Conservation (phyloP, 2,888 invertebrate genomes). For the Chelonus formosanus region DNA sequence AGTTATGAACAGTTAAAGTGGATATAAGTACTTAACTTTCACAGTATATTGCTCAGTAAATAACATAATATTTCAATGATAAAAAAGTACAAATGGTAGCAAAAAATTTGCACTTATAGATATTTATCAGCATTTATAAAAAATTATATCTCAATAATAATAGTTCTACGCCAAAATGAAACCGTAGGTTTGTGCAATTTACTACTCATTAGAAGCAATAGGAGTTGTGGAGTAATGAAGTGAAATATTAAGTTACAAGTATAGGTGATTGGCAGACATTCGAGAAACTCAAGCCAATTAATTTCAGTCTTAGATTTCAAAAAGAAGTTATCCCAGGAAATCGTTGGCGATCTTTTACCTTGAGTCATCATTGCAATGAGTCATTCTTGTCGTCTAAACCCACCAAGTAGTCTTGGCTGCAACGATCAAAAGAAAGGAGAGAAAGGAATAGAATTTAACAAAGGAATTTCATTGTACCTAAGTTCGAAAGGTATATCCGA, state of each 20-base stretch:
- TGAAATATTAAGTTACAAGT: not conserved
- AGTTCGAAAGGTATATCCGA: constrained; percentile 32
- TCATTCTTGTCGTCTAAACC: constrained; percentile 47
- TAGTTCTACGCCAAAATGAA: too few relatives aligned
- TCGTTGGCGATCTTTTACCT: constrained; percentile 55
- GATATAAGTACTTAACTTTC: too few relatives aligned
- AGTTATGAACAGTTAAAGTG: too few relatives aligned
- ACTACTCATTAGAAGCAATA: too few relatives aligned
- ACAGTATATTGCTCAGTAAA: too few relatives aligned
- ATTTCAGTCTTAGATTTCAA: constrained; percentile 15
- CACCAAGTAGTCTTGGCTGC: constrained; percentile 31
- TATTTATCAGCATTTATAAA: too few relatives aligned
- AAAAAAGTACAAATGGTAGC: too few relatives aligned
- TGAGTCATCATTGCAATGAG: constrained; percentile 59
- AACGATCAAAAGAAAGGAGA: constrained; percentile 16
- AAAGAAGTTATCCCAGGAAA: constrained; percentile 45
- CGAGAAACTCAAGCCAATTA: constrained; percentile 11
- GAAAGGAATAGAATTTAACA: constrained; percentile 52
- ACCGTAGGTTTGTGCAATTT: too few relatives aligned
- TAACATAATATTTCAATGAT: too few relatives aligned
- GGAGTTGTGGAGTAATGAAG: too few relatives aligned
- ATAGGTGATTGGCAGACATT: not conserved
- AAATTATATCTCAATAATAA: too few relatives aligned
- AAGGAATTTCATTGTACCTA: constrained; percentile 55
- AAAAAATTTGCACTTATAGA: too few relatives aligned